These are phyloP conservation scores for Karalla daura DNA, from an alignment of 2,797 vertebrate genomes.

Conservation along the genomic window DNA sequence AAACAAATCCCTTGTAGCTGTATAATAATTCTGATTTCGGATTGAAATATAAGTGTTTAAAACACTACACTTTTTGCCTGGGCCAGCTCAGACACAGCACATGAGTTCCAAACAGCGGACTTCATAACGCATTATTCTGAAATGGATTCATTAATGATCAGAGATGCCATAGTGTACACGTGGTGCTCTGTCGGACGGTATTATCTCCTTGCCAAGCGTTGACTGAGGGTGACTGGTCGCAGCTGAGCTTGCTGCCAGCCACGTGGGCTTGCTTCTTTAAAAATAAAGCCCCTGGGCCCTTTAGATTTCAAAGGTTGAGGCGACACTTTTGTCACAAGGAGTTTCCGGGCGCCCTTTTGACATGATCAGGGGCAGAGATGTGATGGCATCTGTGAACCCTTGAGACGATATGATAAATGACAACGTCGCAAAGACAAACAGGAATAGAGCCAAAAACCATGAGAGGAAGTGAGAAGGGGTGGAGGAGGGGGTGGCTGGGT, in stretches of 20 bases:
- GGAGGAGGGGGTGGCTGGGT: not conserved
- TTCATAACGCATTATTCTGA: slow-evolving; percentile 22
- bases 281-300: slow-evolving; percentile 33
- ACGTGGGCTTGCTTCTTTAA: slow-evolving; percentile 45
- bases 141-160: slow-evolving; percentile 32
- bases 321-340: slow-evolving; percentile 63
- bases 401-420: slow-evolving; percentile 57
- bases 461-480: slow-evolving; percentile 32
- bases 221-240: slow-evolving; percentile 66
- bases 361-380: slow-evolving; percentile 44
- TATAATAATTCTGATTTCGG: too few species aligned
- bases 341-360: slow-evolving; percentile 57
- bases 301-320: slow-evolving; percentile 54
- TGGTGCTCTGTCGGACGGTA: slow-evolving; percentile 32
- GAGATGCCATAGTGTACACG: slow-evolving; percentile 4
- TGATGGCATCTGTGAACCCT: slow-evolving; percentile 52
- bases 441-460: slow-evolving; percentile 27
- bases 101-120: slow-evolving; percentile 1
- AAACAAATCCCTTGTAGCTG: too few species aligned
- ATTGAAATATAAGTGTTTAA: not conserved
- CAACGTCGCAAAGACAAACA: slow-evolving; percentile 43
- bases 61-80: not conserved
- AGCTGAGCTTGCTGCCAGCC: slow-evolving; percentile 71
- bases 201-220: slow-evolving; percentile 47
- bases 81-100: not conserved